Conservation (phyloP, 2,797 vertebrate species). For the Prunella strophiata region DNA sequence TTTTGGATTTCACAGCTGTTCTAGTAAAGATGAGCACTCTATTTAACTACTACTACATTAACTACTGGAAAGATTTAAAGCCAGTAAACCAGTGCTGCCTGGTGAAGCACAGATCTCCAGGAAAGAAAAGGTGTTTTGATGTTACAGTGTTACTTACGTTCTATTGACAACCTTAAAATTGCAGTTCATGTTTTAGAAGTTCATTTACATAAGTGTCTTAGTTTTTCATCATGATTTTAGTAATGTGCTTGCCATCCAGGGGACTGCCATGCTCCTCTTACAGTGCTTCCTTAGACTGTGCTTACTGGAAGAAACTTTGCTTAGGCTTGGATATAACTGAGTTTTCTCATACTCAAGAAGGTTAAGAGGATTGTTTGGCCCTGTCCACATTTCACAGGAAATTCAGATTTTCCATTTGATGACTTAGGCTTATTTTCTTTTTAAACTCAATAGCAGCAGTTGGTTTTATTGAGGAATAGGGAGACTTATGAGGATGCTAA, state of each 20-base stretch:
- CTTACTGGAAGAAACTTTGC: neutral
- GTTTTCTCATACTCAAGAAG: neutral
- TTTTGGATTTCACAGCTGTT: neutral
- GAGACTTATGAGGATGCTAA: neutral
- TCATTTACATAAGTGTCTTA: neutral
- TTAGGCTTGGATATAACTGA: neutral
- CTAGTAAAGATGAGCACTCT: neutral
- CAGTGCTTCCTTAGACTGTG: neutral
- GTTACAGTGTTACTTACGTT: neutral
- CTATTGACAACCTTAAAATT: neutral
- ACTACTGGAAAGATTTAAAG: neutral
- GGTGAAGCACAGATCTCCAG: neutral
- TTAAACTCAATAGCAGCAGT: neutral
- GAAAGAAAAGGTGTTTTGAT: neutral
- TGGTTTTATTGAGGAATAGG: neutral
- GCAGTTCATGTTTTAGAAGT: neutral
- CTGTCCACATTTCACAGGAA: neutral
- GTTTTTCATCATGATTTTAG: neutral
- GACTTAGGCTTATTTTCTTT: neutral
- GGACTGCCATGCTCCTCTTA: neutral
- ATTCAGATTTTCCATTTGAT: neutral
- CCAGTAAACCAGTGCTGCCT: neutral
- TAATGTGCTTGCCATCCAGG: neutral
- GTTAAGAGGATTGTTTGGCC: neutral
- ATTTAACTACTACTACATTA: neutral